These are phyloP conservation scores for Anastrepha obliqua DNA, from an alignment of 1,140 invertebrate species.

Conservation along the genomic window DNA sequence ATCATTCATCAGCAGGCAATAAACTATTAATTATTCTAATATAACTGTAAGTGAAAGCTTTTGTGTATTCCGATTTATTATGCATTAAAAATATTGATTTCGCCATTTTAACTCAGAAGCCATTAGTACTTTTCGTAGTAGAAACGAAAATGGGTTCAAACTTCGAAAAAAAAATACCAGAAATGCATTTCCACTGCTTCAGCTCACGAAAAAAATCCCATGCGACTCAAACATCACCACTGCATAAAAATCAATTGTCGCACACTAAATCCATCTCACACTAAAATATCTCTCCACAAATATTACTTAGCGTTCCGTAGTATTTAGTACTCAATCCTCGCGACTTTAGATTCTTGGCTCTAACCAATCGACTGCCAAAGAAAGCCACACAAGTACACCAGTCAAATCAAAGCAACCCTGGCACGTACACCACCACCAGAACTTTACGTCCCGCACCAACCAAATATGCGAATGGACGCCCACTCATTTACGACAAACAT, in stretches of 20 bases:
- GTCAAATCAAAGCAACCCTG: slow-evolving; percentile 49
- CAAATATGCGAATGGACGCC: neutral
- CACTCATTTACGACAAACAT: slow-evolving; percentile 9
- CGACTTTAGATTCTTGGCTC: neutral
- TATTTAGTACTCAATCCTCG: slow-evolving; percentile 1
- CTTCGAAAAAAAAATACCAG: too few species aligned
- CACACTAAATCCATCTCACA: slow-evolving; percentile 13
- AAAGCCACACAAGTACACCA: slow-evolving; percentile 41
- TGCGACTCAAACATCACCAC: too few species aligned
- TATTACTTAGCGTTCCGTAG: neutral
- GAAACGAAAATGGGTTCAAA: too few species aligned
- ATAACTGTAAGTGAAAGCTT: too few species aligned
- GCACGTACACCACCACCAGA: slow-evolving; percentile 6
- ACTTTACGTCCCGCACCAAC: neutral
- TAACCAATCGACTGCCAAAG: neutral
- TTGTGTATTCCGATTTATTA: too few species aligned
- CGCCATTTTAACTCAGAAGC: too few species aligned
- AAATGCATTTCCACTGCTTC: too few species aligned
- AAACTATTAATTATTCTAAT: too few species aligned
- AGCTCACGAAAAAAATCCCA: too few species aligned
- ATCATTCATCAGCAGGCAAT: too few species aligned
- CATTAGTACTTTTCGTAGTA: too few species aligned
- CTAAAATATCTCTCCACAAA: neutral
- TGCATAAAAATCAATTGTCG: neutral
- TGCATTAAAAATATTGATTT: too few species aligned